Evolutionary conservation across 2,113 vertebrate species (phyloP).

Genomic region (Picathartes gymnocephalus): DNA sequence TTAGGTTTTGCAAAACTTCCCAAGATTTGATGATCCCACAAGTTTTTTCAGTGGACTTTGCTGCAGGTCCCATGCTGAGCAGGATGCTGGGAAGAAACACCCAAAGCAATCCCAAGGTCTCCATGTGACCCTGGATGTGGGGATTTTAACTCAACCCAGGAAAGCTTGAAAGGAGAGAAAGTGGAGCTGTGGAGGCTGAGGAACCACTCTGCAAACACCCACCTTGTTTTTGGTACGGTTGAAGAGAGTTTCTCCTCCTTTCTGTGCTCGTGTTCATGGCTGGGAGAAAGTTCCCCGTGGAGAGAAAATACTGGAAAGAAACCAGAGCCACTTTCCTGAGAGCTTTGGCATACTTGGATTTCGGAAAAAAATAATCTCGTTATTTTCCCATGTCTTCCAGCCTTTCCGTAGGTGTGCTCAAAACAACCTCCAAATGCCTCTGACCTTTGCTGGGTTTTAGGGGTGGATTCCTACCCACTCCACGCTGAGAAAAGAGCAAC

Average conservation of each 20-base stretch:
- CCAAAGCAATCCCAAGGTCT: neutral
- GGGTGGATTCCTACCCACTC: neutral
- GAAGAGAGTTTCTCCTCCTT: neutral
- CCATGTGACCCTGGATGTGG: neutral
- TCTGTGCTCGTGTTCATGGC: neutral
- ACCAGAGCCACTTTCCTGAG: neutral
- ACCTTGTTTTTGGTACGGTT: fast-evolving
- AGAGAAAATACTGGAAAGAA: neutral
- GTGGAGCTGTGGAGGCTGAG: neutral
- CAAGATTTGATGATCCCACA: neutral
- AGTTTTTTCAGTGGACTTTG: neutral
- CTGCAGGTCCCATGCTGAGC: fast-evolving
- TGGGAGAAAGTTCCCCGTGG: neutral
- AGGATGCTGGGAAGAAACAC: neutral
- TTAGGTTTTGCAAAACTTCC: neutral
- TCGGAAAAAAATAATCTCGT: neutral
- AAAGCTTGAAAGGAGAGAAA: neutral
- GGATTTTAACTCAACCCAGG: neutral
- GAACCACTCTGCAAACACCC: neutral
- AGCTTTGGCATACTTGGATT: neutral
- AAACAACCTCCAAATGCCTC: neutral
- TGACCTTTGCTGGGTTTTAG: neutral
- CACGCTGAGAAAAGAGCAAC: neutral
- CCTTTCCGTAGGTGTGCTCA: neutral
- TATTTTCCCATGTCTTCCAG: neutral